Conservation (phyloP, 2,113 vertebrate genomes). For the Proteles cristata region DNA sequence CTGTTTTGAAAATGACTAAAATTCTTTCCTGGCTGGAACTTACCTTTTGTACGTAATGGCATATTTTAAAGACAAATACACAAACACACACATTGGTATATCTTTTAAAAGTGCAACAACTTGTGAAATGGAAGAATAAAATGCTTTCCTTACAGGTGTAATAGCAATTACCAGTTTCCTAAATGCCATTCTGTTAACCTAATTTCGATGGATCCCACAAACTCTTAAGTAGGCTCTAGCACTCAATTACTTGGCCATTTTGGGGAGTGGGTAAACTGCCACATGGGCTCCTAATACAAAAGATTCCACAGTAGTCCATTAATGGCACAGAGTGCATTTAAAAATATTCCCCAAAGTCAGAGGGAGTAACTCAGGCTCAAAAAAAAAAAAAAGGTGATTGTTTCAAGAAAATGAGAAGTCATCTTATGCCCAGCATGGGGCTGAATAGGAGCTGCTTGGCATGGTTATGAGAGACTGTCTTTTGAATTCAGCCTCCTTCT, state of each 20-base stretch:
- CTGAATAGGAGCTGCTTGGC: not conserved
- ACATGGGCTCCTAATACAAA: not conserved
- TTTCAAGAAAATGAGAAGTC: conserved; percentile 63
- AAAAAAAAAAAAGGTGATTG: conserved; percentile 56
- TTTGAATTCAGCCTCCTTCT: conserved; percentile 47
- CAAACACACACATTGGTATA: not conserved
- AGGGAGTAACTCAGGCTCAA: conserved; percentile 65
- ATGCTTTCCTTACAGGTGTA: not conserved
- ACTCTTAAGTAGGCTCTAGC: not conserved
- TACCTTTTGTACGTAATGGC: not conserved
- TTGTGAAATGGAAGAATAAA: conserved; percentile 13
- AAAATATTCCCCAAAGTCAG: conserved; percentile 52
- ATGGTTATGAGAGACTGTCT: conserved; percentile 70
- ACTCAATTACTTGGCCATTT: not conserved
- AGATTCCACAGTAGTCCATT: conserved; percentile 57
- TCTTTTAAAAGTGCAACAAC: not conserved
- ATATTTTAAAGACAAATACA: not conserved
- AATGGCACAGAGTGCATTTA: conserved; percentile 44
- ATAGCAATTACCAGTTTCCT: not conserved
- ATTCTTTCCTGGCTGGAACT: not conserved
- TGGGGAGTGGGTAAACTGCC: not conserved
- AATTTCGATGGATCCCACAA: not conserved
- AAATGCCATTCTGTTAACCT: not conserved
- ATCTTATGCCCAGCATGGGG: conserved; percentile 52
- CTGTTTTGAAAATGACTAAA: not conserved